Evolutionary conservation across 2,888 invertebrate genomes (phyloP).

Genomic region (Dolichopus griseipennis): DNA sequence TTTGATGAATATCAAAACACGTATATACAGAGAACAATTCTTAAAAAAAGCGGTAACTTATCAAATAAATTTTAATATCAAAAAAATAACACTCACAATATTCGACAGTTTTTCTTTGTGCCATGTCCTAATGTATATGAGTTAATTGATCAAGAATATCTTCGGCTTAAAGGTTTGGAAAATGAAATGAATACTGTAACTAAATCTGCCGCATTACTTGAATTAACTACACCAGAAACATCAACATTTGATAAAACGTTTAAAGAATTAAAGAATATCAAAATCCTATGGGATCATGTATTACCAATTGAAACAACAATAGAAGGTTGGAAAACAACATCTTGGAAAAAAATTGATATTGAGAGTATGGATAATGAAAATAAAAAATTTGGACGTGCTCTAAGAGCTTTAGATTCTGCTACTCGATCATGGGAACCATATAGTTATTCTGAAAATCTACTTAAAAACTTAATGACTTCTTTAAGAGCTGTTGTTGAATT

Average conservation of each 20-base stretch:
- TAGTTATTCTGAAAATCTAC: conserved; percentile 63
- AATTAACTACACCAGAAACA: conserved; percentile 75
- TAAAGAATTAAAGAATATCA: conserved; percentile 65
- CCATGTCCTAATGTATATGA: conserved; percentile 59
- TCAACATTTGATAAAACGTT: conserved; percentile 64
- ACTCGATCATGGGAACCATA: conserved; percentile 73
- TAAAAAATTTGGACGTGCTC: conserved; percentile 81
- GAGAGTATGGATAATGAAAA: conserved; percentile 92
- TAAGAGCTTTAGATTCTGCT: conserved; percentile 71
- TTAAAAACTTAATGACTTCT: conserved; percentile 90
- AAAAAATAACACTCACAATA: not conserved
- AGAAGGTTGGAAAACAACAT: conserved; percentile 86
- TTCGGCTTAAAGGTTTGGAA: conserved; percentile 59
- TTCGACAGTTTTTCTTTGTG: conserved; percentile 50
- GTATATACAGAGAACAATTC: conserved; percentile 69
- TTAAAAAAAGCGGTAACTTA: conserved; percentile 40
- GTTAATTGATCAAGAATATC: conserved; percentile 59
- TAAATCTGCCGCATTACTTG: conserved; percentile 73
- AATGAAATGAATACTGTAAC: conserved; percentile 55
- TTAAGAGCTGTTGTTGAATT: conserved; percentile 84
- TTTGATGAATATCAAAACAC: conserved; percentile 69
- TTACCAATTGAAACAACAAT: conserved; percentile 71
- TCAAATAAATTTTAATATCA: not conserved
- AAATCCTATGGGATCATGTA: conserved; percentile 86
- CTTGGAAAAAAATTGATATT: conserved; percentile 89